These are phyloP conservation scores for Wiebesia pumilae DNA, from an alignment of 1,140 invertebrate genomes.

Conservation along the genomic window DNA sequence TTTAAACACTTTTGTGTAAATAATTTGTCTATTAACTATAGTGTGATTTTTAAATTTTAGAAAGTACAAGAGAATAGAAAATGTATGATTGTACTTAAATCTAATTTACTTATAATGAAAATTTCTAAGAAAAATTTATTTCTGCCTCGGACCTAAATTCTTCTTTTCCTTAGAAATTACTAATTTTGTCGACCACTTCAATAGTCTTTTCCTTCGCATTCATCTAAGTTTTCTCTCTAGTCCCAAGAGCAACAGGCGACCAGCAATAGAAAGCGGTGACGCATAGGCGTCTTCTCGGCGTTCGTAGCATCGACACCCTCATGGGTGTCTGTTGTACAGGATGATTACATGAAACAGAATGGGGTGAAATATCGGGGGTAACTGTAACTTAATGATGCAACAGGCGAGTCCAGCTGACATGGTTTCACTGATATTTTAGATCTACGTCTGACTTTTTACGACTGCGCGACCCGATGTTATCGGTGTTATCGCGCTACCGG, in stretches of 20 bases:
- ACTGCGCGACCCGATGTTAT: not conserved
- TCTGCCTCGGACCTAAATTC: too few relatives aligned
- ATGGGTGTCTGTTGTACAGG: not conserved
- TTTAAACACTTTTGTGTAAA: too few relatives aligned
- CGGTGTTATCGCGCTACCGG: not conserved
- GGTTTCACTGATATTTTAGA: not conserved
- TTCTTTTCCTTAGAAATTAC: too few relatives aligned
- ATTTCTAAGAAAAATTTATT: too few relatives aligned
- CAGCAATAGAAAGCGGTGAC: not conserved
- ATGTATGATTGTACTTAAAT: too few relatives aligned
- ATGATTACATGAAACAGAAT: not conserved
- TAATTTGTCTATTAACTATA: too few relatives aligned
- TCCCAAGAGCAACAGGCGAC: conserved; percentile 8
- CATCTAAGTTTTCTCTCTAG: not conserved
- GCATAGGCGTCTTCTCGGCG: not conserved
- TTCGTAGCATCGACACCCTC: not conserved
- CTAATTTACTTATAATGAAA: too few relatives aligned
- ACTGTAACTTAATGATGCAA: conserved; percentile 9
- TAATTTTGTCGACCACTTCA: not conserved
- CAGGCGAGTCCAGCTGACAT: not conserved
- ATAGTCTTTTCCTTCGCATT: not conserved
- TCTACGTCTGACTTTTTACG: not conserved
- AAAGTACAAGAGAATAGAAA: too few relatives aligned
- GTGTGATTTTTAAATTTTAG: too few relatives aligned
- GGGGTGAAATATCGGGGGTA: not conserved